phyloP scores from a whole-genome alignment of 1,140 invertebrate genomes.

The Thaumetopoea pityocampa region DNA sequence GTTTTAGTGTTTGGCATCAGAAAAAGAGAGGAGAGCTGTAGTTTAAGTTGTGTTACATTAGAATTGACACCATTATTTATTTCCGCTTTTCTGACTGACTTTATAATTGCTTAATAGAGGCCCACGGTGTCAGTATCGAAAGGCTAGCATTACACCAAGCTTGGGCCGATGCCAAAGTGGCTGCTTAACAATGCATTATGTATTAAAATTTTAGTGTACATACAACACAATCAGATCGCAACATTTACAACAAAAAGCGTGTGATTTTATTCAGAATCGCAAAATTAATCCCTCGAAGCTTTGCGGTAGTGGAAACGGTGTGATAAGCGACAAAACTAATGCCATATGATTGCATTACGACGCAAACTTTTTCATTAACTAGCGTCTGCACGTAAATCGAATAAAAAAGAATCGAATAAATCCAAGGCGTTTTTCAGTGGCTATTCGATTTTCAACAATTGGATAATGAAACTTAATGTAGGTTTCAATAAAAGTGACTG shows the following conservation, averaged over 20 bases:
- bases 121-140: slow-evolving; percentile 10
- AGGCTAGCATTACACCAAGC: slow-evolving; percentile 15
- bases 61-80: too few relatives aligned
- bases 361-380: slow-evolving; percentile 70
- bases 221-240: slow-evolving; percentile 16
- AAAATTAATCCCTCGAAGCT: slow-evolving; percentile 69
- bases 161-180: slow-evolving; percentile 19
- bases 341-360: slow-evolving; percentile 67
- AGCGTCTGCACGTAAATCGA: slow-evolving; percentile 45
- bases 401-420: slow-evolving; percentile 61
- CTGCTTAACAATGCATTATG: slow-evolving; percentile 25
- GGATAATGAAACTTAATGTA: slow-evolving; percentile 47
- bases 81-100: slow-evolving; percentile 34
- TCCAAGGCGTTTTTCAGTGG: slow-evolving; percentile 45
- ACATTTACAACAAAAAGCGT: too few relatives aligned
- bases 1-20: too few relatives aligned
- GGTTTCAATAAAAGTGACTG: slow-evolving; percentile 26
- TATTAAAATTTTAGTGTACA: slow-evolving; percentile 20
- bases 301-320: slow-evolving; percentile 38
- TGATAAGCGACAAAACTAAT: slow-evolving; percentile 69
- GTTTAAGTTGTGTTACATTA: too few relatives aligned
- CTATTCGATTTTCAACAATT: slow-evolving; percentile 41
- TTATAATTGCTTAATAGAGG: slow-evolving; percentile 23
- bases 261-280: slow-evolving; percentile 35
- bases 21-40: too few relatives aligned